Base-by-base conservation (phyloP, 2,888 invertebrate genomes). In the Lypha dubia region DNA sequence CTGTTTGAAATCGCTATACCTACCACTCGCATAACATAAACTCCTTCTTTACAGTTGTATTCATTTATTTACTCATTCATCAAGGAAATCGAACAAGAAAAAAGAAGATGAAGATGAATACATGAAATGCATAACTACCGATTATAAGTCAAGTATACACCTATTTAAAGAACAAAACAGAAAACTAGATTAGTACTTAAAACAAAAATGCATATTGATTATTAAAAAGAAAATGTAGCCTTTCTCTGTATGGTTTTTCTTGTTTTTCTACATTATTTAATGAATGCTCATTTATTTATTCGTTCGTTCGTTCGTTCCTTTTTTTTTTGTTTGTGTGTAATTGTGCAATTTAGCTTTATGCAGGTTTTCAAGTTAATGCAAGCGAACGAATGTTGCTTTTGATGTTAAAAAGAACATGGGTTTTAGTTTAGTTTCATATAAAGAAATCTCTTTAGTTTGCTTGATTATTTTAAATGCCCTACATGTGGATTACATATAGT, bases 181-280 rank as follows among this genome's bases (percentile, higher is more conserved):
- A 20, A 46, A 74, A 49, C 38, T 49, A 38, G 24, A 49, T 73
- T 73, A 73, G 62, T 51, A 32, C 71, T 71, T 71, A 7, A 17
- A 32, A 46, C 58, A 71, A 46, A 58, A 71, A 11, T n/a, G 24
- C n/a, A n/a, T 41, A 62, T 74, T 74, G 38, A 51, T 62, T 74
- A 41, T 62, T 49, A 35, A 60, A n/a, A 49, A 49, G 73, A 74
- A 74, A 62, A 62, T n/a, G 44, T 32, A 44, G 28, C 68, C 28
- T 17, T 49, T 32, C 15, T 28, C 4, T 49, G 49, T 28, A 15
- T 28, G 17, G 58, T 44, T 9, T 28, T 56, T 32, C 24, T 38
- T 44, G 32, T 32, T 53, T 15, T 28, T 35, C 53, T 24, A 49
- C 60, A 28, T 28, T n/a, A 24, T 60, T 58, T 28, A 68, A 49